A percentile compares a stretch with the other conserved stretches of the same genome.
Conservation (phyloP, 2,888 invertebrate species). For the Heliothis peltigera region DNA sequence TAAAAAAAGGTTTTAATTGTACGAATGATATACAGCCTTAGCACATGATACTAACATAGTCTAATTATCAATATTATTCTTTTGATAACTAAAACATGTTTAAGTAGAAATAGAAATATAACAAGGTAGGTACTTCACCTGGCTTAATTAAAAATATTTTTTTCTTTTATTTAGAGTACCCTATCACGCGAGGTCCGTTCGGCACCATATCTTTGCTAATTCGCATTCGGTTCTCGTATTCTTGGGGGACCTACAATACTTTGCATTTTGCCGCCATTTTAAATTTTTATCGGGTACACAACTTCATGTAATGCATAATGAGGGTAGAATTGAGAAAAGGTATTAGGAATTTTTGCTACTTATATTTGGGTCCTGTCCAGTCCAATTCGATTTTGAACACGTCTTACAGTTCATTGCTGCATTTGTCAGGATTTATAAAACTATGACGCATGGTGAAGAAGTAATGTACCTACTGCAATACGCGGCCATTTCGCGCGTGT, state of each 20-base stretch:
- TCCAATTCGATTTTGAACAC: too few relatives aligned
- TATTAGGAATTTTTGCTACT: background rate
- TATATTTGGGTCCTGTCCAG: too few relatives aligned
- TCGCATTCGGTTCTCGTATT: conserved; percentile 29
- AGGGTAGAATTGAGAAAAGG: background rate
- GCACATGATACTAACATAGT: conserved; percentile 41
- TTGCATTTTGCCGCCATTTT: conserved; percentile 31
- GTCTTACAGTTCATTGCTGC: too few relatives aligned
- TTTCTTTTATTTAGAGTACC: conserved; percentile 59
- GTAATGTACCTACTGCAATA: too few relatives aligned
- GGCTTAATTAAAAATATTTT: conserved; percentile 49
- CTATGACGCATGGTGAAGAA: too few relatives aligned
- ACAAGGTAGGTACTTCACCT: conserved; percentile 39
- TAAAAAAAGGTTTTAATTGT: conserved; percentile 20
- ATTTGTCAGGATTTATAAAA: too few relatives aligned
- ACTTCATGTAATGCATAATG: background rate
- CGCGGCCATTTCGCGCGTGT: too few relatives aligned
- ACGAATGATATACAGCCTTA: conserved; percentile 36
- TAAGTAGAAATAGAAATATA: conserved; percentile 40
- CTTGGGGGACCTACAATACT: conserved; percentile 18
- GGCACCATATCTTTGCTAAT: conserved; percentile 44
- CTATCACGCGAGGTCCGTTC: conserved; percentile 68
- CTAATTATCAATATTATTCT: conserved; percentile 46
- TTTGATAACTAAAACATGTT: conserved; percentile 40
- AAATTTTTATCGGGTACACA: conserved; percentile 28